Evolutionary conservation across 2,113 vertebrate genomes (phyloP).

Genomic region (Daboia siamensis): DNA sequence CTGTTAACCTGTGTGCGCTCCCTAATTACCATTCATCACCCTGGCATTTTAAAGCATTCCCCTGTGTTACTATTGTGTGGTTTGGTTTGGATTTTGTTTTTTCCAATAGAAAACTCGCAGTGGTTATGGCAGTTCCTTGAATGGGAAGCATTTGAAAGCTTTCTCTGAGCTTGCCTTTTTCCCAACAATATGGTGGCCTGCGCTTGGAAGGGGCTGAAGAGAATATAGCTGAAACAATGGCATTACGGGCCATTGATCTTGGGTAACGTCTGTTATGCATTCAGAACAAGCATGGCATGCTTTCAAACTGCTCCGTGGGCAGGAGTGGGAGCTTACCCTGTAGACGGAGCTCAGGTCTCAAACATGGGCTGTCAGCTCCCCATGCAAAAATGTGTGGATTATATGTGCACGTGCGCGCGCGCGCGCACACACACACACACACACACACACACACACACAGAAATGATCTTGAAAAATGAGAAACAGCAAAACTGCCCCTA

Average conservation of each 20-base stretch:
- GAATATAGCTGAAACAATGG: background rate
- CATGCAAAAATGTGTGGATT: background rate
- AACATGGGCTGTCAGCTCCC: no score
- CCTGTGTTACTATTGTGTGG: background rate
- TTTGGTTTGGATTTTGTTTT: background rate
- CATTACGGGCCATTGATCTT: background rate
- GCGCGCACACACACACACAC: no score
- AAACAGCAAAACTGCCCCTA: background rate
- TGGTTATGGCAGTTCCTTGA: background rate
- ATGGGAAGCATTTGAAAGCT: background rate
- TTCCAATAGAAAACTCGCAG: background rate
- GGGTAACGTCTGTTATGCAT: background rate
- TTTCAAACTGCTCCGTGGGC: no score
- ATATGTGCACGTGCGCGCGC: no score
- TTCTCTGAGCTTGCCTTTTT: background rate
- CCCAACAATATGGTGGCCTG: background rate
- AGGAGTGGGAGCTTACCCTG: no score
- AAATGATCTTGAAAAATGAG: background rate
- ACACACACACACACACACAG: background rate
- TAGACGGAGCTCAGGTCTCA: no score
- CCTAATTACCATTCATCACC: background rate
- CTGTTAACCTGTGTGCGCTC: conserved; percentile 6
- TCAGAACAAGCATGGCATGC: background rate
- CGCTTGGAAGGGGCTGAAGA: background rate
- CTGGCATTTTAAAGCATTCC: conserved; percentile 21